These are phyloP conservation scores for Gobionotothen gibberifrons DNA, from an alignment of 2,797 vertebrate genomes.

Conservation along the genomic window DNA sequence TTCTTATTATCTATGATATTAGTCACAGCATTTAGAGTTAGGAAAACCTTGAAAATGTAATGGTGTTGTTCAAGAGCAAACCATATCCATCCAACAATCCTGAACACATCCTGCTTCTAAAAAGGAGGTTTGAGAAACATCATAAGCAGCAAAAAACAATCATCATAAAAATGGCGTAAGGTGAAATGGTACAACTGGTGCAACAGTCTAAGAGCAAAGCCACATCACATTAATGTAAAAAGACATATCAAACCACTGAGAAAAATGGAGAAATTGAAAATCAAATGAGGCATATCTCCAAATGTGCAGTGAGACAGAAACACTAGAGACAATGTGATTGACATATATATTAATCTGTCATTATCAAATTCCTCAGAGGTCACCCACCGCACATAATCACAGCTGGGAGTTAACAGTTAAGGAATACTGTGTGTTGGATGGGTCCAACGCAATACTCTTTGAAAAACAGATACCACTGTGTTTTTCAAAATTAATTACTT, in stretches of 20 bases:
- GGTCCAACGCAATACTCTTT: too few relatives aligned
- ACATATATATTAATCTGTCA: slow-evolving; percentile 30
- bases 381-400: not conserved
- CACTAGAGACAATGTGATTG: not conserved
- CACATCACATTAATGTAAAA: not conserved
- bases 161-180: not conserved
- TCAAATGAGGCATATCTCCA: slow-evolving; percentile 21
- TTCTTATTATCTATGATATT: slow-evolving; percentile 12
- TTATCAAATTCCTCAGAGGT: slow-evolving; percentile 50
- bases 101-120: not conserved
- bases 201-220: not conserved
- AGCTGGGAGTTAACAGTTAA: slow-evolving; percentile 16
- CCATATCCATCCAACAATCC: not conserved
- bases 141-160: not conserved
- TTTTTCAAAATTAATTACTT: too few relatives aligned
- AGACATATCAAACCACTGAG: not conserved
- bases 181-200: not conserved
- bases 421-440: slow-evolving; percentile 9
- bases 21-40: not conserved
- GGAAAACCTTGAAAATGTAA: not conserved
- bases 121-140: slow-evolving; percentile 6
- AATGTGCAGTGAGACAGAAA: slow-evolving; percentile 24
- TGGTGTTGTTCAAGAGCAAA: not conserved
- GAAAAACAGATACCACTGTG: too few relatives aligned
- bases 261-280: slow-evolving; percentile 4